Evolutionary conservation across 37 sponge, comb jelly and placozoan genomes (phyloP).

Genomic region (Axinella damicornis): DNA sequence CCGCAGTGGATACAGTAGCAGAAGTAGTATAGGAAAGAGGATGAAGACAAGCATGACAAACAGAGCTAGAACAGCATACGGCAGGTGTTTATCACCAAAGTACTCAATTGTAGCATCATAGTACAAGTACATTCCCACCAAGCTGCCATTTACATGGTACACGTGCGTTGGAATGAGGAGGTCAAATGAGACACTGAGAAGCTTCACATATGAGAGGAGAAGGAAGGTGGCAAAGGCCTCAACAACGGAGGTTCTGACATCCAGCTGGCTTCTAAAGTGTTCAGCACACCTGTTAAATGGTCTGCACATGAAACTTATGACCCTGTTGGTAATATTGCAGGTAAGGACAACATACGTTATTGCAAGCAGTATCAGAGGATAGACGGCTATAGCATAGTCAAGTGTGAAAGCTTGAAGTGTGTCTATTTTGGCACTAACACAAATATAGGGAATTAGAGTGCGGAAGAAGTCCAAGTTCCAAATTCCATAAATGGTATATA

Average conservation of each 20-base stretch:
- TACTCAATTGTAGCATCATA: conserved; percentile 22
- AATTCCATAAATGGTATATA: conserved; percentile 9
- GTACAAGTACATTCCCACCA: conserved; percentile 19
- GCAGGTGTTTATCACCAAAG: conserved; percentile 26
- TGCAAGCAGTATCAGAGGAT: conserved; percentile 9
- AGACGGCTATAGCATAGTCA: conserved; percentile 32
- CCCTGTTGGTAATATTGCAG: not conserved
- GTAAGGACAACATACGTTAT: not conserved
- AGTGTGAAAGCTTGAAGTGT: conserved; percentile 10
- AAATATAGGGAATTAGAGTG: not conserved
- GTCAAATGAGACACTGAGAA: conserved; percentile 35
- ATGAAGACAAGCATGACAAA: conserved; percentile 13
- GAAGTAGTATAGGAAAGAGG: conserved; percentile 40
- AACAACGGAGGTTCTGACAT: conserved; percentile 41
- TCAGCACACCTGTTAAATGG: not conserved
- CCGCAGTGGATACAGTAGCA: conserved; percentile 17
- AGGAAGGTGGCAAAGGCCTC: conserved; percentile 70
- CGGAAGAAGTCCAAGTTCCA: conserved; percentile 45
- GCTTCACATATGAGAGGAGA: conserved; percentile 65
- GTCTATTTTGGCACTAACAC: not conserved
- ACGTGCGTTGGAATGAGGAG: conserved; percentile 33
- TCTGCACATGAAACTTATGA: conserved; percentile 4
- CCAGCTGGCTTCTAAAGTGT: not conserved
- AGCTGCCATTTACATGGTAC: not conserved
- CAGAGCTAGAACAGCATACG: conserved; percentile 37